Conservation (phyloP, 30 jellyfish, hydroid and myxozoan species). For the Aurelia aurita complex sp. Pacific region DNA sequence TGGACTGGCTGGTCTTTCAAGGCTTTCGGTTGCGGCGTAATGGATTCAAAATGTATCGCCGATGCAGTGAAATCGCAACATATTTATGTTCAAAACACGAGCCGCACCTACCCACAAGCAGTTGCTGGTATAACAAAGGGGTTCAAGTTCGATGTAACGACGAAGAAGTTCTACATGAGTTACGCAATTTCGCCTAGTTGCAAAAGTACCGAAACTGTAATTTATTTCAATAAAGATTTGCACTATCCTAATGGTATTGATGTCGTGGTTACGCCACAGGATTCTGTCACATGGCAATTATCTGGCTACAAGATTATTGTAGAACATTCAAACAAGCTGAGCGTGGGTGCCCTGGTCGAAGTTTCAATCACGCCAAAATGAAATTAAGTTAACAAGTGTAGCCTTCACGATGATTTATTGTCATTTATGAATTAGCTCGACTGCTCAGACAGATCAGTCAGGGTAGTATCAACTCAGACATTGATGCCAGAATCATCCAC, state of each 20-base stretch:
- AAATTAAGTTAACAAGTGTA: too few relatives aligned
- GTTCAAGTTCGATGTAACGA: conserved; percentile 54
- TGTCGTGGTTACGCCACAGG: conserved; percentile 52
- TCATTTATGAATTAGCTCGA: too few relatives aligned
- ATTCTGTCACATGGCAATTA: conserved; percentile 45
- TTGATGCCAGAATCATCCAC: too few relatives aligned
- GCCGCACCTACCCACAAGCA: conserved; percentile 99
- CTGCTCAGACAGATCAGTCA: too few relatives aligned
- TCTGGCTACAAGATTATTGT: conserved; percentile 45
- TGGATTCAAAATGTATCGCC: conserved; percentile 54
- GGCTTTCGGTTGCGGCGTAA: conserved; percentile 81
- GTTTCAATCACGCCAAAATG: conserved; percentile 37
- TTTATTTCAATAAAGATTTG: conserved; percentile 72
- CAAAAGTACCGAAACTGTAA: conserved; percentile 62
- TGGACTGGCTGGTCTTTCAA: conserved; percentile 98
- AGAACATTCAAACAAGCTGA: conserved; percentile 42
- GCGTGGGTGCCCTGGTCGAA: conserved; percentile 46
- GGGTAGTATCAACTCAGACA: too few relatives aligned
- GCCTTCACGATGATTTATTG: too few relatives aligned
- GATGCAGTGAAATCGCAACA: conserved; percentile 47
- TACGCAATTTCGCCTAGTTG: conserved; percentile 62
- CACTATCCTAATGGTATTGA: conserved; percentile 87
- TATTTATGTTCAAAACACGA: conserved; percentile 77
- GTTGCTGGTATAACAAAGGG: conserved; percentile 88
- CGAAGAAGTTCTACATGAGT: conserved; percentile 59